Evolutionary conservation across 2,888 invertebrate genomes (phyloP).

Genomic region (Cryptophagus acutangulus): DNA sequence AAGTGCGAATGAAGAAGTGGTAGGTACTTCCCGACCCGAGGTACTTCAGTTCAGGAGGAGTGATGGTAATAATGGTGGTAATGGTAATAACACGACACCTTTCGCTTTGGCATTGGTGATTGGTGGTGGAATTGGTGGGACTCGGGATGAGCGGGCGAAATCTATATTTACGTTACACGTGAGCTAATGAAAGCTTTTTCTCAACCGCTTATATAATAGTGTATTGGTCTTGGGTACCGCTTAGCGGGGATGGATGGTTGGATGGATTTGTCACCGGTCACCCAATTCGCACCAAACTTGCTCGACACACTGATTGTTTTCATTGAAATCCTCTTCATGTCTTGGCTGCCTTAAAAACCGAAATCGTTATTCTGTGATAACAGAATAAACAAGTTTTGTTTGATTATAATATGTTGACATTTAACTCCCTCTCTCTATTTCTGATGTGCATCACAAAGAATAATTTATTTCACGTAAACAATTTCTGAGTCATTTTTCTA

Average conservation of each 20-base stretch:
- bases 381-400: constrained; percentile 1
- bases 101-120: constrained; percentile 1
- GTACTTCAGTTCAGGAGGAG: no score
- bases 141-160: no score
- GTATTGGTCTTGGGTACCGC: background rate
- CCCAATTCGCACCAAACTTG: background rate
- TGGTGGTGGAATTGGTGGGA: background rate
- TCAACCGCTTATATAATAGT: background rate
- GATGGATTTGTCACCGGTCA: background rate
- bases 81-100: no score
- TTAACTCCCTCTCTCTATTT: no score
- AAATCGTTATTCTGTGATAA: background rate
- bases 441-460: no score
- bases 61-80: no score
- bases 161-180: constrained; percentile 1
- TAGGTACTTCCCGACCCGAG: no score
- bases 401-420: constrained; percentile 1
- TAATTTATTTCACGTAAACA: no score
- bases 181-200: background rate
- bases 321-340: no score
- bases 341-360: constrained; percentile 2
- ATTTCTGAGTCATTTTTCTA: no score
- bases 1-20: no score
- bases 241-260: constrained; percentile 2
- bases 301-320: no score